Base-by-base conservation (phyloP, 1,140 invertebrate genomes). In the Drosophila mayri region DNA sequence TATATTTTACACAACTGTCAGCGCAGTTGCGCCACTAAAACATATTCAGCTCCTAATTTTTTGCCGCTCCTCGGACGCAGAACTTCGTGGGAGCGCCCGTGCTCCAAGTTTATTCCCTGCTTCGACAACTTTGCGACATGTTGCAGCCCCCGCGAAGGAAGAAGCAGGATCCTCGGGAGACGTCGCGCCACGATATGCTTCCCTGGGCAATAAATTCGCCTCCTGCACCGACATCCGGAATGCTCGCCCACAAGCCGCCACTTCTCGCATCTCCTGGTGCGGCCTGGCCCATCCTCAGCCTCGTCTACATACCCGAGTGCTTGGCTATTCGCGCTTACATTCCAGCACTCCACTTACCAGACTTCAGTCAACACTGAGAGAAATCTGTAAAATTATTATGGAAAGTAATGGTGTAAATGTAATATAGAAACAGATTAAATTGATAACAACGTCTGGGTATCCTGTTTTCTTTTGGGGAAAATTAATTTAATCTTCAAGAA, bases 1-100 rank as follows among this genome's bases (percentile, higher is more conserved):
- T 85, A 84, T 88, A 88, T 88, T 88, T 88, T 90, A 84, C 74
- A 88, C 59, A 90, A 85, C 84, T 90, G 84, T 88, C 85, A 90
- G 85, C 81, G 58, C 81, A 76, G 77, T 78, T 76, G 80, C 64
- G 77, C 66, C 85, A 88, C 84, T 88, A 88, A 85, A 88, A 81
- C 84, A 87, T 87, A 87, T 90, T 88, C 73, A 68, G 43, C 68
- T 80, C 63, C 78, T 65, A 73, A 71, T 80, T 83, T 86, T 86
- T 79, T 85, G 58, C 49, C 49, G 38, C 61, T 55, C 32, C 62
- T 62, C 71, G 49, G 81, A 35, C 66, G 78, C 43, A 47, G 58
- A 80, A 79, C 71, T 78, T 84, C 73, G 68, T 75, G 61, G 61
- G 63, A 77, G 74, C 62, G 64, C 68, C 60, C 55, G 66, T 65